A percentile compares a stretch with the other conserved stretches of the same genome.
These are phyloP conservation scores for Podotricha telesiphe DNA, from an alignment of 2,888 invertebrate genomes.

Conservation along the genomic window DNA sequence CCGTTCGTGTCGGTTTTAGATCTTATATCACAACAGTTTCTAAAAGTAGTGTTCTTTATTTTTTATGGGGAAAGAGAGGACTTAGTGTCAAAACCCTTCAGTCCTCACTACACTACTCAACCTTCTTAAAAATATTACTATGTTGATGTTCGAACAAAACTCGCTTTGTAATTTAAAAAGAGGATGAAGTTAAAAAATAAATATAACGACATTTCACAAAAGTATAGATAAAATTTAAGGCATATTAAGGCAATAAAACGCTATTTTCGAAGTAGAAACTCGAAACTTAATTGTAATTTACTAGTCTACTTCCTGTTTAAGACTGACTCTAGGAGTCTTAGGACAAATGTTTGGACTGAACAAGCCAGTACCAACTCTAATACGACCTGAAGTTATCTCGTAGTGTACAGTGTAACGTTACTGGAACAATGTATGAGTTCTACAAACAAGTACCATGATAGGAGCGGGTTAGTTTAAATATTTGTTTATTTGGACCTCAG, in stretches of 20 bases:
- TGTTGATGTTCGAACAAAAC: too few relatives aligned
- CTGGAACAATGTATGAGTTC: constrained; percentile 4
- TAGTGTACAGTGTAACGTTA: not conserved
- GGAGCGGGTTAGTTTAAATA: not conserved
- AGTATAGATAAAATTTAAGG: too few relatives aligned
- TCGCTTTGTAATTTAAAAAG: too few relatives aligned
- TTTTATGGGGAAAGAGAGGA: too few relatives aligned
- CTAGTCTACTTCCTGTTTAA: constrained; percentile 12
- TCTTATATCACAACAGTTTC: too few relatives aligned
- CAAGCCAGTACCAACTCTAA: constrained; percentile 24
- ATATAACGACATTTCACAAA: too few relatives aligned
- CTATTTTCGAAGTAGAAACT: not conserved
- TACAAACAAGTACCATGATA: constrained; percentile 14
- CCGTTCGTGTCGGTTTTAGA: too few relatives aligned
- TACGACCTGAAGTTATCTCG: constrained; percentile 16
- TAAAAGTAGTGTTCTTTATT: too few relatives aligned
- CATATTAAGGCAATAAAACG: not conserved
- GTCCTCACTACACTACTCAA: too few relatives aligned
- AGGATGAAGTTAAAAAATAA: too few relatives aligned
- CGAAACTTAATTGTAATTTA: constrained; percentile 1
- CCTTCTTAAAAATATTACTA: too few relatives aligned
- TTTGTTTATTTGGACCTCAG: not conserved
- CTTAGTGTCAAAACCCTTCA: too few relatives aligned
- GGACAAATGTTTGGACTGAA: constrained; percentile 27
- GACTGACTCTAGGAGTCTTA: constrained; percentile 7